Evolutionary conservation across 2,888 invertebrate species (phyloP).

Genomic region (Ceramica pisi): DNA sequence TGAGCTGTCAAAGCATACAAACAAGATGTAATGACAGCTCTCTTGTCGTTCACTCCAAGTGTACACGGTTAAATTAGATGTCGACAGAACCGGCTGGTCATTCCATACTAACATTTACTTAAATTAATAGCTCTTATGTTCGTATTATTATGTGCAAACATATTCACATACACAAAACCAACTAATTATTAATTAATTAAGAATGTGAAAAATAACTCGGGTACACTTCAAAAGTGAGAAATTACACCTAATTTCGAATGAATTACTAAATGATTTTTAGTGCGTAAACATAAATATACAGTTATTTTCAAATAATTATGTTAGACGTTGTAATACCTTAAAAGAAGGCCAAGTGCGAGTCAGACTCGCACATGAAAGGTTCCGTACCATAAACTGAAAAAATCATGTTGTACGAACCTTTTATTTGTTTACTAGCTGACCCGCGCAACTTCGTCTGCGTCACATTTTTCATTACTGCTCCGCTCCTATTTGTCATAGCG

Average conservation of each 20-base stretch:
- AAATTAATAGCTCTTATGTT: neutral
- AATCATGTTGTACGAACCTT: no score
- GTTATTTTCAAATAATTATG: neutral
- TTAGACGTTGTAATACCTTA: neutral
- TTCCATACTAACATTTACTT: neutral
- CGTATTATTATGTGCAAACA: neutral
- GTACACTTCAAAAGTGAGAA: neutral
- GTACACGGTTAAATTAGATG: no score
- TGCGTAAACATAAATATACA: constrained; percentile 11
- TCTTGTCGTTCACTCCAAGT: no score
- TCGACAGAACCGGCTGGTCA: no score
- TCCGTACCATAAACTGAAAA: neutral
- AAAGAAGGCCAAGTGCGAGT: neutral
- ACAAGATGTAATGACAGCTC: no score
- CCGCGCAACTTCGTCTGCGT: no score
- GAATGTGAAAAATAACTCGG: neutral
- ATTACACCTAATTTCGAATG: constrained; percentile 13
- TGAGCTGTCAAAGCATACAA: no score
- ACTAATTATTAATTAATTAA: constrained; percentile 1
- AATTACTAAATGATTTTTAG: constrained; percentile 24
- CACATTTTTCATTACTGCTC: no score
- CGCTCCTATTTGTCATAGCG: no score
- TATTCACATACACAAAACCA: neutral
- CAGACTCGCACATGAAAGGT: neutral
- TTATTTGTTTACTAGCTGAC: no score